These are phyloP conservation scores for Percopsis omiscomaycus DNA, from an alignment of 2,797 vertebrate species.

Conservation along the genomic window DNA sequence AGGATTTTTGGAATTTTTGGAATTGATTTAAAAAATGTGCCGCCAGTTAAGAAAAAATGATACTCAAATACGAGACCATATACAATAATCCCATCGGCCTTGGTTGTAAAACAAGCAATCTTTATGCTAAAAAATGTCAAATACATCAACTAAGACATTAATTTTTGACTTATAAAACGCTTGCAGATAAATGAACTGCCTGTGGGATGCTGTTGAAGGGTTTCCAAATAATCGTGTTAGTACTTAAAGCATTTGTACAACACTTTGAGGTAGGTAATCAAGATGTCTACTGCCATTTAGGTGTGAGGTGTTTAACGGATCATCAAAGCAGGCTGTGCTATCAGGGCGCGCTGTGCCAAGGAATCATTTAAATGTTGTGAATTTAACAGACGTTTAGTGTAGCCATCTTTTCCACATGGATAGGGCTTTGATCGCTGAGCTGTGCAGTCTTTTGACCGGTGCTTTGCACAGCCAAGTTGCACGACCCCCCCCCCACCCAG, in stretches of 20 bases:
- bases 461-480: background rate
- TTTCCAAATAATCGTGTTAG: background rate
- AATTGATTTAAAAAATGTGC: too few species aligned
- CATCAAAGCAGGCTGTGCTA: background rate
- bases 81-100: too few species aligned
- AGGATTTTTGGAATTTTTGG: too few species aligned
- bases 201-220: background rate
- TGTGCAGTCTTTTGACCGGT: background rate
- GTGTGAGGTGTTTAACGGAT: background rate
- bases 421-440: background rate
- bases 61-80: too few species aligned
- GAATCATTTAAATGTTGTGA: too few species aligned
- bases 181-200: too few species aligned
- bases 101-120: too few species aligned
- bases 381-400: background rate
- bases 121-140: too few species aligned
- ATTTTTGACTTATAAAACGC: too few species aligned
- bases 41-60: too few species aligned
- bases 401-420: background rate
- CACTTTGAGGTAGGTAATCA: background rate
- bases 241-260: background rate
- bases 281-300: background rate
- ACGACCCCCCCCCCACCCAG: background rate
- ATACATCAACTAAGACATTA: too few species aligned
- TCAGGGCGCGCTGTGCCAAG: background rate